Evolutionary conservation across 2,113 vertebrate species (phyloP).

Genomic region (Ranitomeya variabilis): DNA sequence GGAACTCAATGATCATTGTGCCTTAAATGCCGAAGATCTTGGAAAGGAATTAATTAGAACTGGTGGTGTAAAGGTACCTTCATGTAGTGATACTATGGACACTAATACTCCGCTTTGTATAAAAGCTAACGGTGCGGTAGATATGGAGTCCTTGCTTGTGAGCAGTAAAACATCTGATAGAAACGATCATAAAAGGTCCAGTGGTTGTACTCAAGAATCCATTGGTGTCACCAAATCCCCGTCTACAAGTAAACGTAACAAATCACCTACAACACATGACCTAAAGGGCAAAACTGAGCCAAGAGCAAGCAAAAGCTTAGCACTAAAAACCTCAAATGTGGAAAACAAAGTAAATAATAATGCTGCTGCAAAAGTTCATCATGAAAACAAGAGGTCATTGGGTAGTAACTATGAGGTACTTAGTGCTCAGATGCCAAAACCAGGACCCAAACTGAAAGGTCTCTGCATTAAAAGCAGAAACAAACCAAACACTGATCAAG

Average conservation of each 20-base stretch:
- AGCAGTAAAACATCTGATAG: neutral
- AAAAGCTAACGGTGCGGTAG: constrained; percentile 13
- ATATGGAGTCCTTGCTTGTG: neutral
- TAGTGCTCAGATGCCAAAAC: constrained; percentile 68
- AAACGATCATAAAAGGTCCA: constrained; percentile 39
- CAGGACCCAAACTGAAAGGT: constrained; percentile 76
- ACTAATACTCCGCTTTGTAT: neutral
- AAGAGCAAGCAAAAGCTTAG: constrained; percentile 25
- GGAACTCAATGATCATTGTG: constrained; percentile 57
- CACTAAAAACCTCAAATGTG: constrained; percentile 9
- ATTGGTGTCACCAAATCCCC: constrained; percentile 1
- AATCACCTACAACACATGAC: neutral
- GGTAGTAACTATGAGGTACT: neutral
- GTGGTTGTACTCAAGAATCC: neutral
- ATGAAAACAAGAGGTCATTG: constrained; percentile 8
- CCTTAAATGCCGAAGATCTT: constrained; percentile 57
- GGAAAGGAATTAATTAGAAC: neutral
- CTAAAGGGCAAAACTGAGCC: constrained; percentile 12
- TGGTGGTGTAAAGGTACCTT: constrained; percentile 43
- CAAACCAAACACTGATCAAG: constrained; percentile 66
- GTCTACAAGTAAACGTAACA: neutral
- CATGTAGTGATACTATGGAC: neutral
- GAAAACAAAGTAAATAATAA: constrained; percentile 27
- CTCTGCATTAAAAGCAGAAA: constrained; percentile 77
- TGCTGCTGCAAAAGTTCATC: constrained; percentile 1